Conservation (phyloP, 2,113 vertebrate species). For the Anoplopoma fimbria region DNA sequence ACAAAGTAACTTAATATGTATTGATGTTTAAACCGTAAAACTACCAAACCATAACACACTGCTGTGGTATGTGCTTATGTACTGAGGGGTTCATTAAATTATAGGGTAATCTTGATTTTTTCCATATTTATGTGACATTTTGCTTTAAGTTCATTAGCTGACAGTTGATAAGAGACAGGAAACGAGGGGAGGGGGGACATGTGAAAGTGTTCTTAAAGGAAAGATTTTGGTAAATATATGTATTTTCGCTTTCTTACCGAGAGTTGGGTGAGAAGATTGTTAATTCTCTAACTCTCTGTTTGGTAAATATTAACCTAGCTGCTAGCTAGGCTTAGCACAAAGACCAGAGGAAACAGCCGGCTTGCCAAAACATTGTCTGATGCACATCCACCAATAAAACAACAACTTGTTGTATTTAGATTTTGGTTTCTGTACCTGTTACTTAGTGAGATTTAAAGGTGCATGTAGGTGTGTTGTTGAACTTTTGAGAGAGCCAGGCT, state of each 20-base stretch:
- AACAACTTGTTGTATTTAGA: neutral
- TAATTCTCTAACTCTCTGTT: too few relatives aligned
- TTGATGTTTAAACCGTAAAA: neutral
- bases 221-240: too few relatives aligned
- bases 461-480: neutral
- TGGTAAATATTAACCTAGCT: neutral
- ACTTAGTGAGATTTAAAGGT: neutral
- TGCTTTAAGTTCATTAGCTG: neutral
- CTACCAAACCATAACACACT: neutral
- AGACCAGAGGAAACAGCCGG: neutral
- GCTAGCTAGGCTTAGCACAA: neutral
- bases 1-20: conserved; percentile 5
- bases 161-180: neutral
- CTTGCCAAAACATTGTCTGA: neutral
- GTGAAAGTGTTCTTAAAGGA: too few relatives aligned
- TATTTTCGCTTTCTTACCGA: too few relatives aligned
- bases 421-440: neutral
- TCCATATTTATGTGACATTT: neutral
- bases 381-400: neutral
- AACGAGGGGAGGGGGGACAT: neutral
- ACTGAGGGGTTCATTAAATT: neutral
- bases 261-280: too few relatives aligned
- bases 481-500: neutral
- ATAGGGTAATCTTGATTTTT: neutral
- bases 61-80: neutral